These are phyloP conservation scores for Pedionomus torquatus DNA, from an alignment of 2,113 vertebrate species.

Conservation along the genomic window DNA sequence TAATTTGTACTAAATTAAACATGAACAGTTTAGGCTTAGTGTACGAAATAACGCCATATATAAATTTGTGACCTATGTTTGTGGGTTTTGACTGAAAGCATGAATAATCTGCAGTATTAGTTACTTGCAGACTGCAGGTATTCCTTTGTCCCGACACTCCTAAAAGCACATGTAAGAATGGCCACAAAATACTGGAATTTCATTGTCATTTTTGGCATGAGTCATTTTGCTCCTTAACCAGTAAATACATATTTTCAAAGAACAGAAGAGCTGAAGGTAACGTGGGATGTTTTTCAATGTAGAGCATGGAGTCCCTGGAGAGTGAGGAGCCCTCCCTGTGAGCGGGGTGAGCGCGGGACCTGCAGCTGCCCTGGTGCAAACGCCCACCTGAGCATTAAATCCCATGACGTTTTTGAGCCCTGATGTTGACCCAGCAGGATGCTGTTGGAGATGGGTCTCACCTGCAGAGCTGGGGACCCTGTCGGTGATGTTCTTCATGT, in stretches of 20 bases:
- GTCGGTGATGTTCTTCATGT: not conserved
- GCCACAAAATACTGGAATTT: not conserved
- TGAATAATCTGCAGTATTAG: not conserved
- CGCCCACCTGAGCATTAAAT: no score
- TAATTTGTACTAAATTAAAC: not conserved
- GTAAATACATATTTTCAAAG: not conserved
- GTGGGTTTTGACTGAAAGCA: not conserved
- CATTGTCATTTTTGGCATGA: not conserved
- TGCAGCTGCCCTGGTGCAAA: not conserved
- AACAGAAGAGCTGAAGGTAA: not conserved
- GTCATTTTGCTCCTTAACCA: not conserved
- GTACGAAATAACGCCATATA: not conserved
- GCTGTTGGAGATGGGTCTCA: not conserved
- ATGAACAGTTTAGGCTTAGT: not conserved
- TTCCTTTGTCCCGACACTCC: not conserved
- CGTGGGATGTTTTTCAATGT: not conserved
- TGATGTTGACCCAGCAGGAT: rapidly evolving
- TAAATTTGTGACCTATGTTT: not conserved
- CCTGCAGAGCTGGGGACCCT: not conserved
- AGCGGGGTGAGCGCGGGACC: not conserved
- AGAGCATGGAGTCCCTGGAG: not conserved
- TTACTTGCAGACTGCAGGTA: not conserved
- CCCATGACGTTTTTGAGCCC: not conserved
- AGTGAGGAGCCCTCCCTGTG: not conserved
- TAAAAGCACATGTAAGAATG: not conserved